Evolutionary conservation across 2,888 invertebrate genomes (phyloP).

Genomic region (Pardosa pseudoannulata): DNA sequence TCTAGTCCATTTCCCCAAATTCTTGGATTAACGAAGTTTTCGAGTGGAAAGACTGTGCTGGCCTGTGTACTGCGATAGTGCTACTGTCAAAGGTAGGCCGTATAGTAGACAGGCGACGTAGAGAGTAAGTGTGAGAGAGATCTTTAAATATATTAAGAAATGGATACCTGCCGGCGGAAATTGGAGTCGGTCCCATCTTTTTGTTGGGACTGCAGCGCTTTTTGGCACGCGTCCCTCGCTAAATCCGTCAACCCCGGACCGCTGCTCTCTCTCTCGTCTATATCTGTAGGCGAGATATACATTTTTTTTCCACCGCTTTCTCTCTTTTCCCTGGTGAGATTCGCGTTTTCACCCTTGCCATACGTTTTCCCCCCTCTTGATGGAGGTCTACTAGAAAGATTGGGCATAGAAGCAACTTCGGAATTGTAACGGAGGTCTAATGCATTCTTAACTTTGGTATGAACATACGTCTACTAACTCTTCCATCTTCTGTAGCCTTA

Average conservation of each 20-base stretch:
- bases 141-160: conserved; percentile 71
- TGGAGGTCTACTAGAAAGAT: background rate
- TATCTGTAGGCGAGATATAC: conserved; percentile 55
- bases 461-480: no score
- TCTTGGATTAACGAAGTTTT: no score
- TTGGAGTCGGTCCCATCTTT: conserved; percentile 67
- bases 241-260: conserved; percentile 57
- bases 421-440: no score
- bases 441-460: no score
- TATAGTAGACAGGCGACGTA: no score
- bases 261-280: conserved; percentile 27
- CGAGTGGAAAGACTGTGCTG: no score
- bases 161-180: conserved; percentile 65
- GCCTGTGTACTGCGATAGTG: no score
- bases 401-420: background rate
- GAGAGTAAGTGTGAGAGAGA: background rate
- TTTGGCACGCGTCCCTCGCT: conserved; percentile 50
- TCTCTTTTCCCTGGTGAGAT: background rate
- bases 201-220: conserved; percentile 30
- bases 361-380: background rate
- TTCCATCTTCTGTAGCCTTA: no score
- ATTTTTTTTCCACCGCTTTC: background rate
- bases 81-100: no score
- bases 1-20: no score
- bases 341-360: background rate